These are phyloP conservation scores for Amiota mariae DNA, from an alignment of 2,888 invertebrate genomes.

Conservation along the genomic window DNA sequence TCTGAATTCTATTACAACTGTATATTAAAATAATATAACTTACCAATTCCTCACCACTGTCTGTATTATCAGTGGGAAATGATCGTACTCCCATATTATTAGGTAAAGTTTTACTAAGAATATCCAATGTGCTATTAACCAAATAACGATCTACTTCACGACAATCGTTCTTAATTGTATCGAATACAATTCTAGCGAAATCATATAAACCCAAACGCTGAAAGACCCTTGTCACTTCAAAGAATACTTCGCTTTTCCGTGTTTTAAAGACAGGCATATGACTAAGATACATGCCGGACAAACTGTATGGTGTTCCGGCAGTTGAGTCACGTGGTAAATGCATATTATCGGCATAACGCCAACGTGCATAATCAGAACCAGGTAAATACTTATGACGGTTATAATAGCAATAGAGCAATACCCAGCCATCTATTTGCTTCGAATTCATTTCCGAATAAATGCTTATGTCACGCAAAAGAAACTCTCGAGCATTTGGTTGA, in stretches of 20 bases:
- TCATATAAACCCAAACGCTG: constrained; percentile 57
- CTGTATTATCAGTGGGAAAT: not conserved
- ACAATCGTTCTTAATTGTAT: constrained; percentile 45
- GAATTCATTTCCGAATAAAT: constrained; percentile 38
- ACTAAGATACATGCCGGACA: constrained; percentile 53
- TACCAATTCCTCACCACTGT: constrained; percentile 37
- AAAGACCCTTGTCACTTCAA: constrained; percentile 47
- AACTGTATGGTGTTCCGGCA: constrained; percentile 45
- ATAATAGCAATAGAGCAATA: constrained; percentile 61
- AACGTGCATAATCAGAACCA: constrained; percentile 59
- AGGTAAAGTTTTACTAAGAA: constrained; percentile 46
- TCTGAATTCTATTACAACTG: not conserved
- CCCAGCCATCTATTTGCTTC: constrained; percentile 52
- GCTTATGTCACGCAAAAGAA: constrained; percentile 48
- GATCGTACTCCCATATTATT: constrained; percentile 20
- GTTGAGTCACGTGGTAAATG: not conserved
- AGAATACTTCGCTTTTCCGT: constrained; percentile 38
- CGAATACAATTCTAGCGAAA: constrained; percentile 58
- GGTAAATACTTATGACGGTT: constrained; percentile 55
- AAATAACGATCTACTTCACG: constrained; percentile 54
- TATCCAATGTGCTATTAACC: constrained; percentile 49
- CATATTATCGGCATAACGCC: constrained; percentile 53
- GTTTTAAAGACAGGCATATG: constrained; percentile 34
- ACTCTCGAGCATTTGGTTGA: constrained; percentile 49
- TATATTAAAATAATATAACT: constrained; percentile 11